Conservation (phyloP, 1,140 invertebrate genomes). For the Geopemphigus sp. region DNA sequence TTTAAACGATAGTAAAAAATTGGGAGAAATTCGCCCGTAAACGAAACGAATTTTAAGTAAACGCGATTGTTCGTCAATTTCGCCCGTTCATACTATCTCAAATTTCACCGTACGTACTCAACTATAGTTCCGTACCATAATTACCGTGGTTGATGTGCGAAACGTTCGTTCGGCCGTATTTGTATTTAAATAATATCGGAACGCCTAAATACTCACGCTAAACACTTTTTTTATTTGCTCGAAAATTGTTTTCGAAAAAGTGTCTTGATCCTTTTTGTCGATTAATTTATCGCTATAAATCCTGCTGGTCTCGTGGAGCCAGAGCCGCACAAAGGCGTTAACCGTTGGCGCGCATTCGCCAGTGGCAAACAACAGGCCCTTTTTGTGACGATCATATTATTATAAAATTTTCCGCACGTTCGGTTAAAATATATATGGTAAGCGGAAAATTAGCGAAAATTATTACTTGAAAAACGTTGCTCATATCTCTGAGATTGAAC, state of each 20-base stretch:
- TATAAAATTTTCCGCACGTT: too few species aligned
- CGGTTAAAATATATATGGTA: too few species aligned
- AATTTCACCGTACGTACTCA: too few species aligned
- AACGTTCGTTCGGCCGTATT: too few species aligned
- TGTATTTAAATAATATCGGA: too few species aligned
- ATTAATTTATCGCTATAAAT: conserved; percentile 90
- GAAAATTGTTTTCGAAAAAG: conserved; percentile 70
- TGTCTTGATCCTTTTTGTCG: conserved; percentile 66
- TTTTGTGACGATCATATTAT: background rate
- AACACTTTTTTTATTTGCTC: conserved; percentile 84
- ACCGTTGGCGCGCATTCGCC: conserved; percentile 71
- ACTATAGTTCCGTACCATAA: too few species aligned
- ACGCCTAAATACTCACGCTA: conserved; percentile 60
- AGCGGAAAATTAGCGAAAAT: background rate
- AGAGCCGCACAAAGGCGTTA: conserved; percentile 73
- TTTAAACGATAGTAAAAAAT: too few species aligned
- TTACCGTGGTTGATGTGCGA: too few species aligned
- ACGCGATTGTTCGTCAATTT: too few species aligned
- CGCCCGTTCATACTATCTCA: too few species aligned
- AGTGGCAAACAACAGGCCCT: conserved; percentile 87
- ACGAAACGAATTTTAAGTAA: too few species aligned
- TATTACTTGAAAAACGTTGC: conserved; percentile 80
- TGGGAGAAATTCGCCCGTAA: too few species aligned
- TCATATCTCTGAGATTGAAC: conserved; percentile 88
- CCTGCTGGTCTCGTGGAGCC: conserved; percentile 84